phyloP scores from a whole-genome alignment of 2,113 vertebrate genomes.

The Phaethon lepturus region DNA sequence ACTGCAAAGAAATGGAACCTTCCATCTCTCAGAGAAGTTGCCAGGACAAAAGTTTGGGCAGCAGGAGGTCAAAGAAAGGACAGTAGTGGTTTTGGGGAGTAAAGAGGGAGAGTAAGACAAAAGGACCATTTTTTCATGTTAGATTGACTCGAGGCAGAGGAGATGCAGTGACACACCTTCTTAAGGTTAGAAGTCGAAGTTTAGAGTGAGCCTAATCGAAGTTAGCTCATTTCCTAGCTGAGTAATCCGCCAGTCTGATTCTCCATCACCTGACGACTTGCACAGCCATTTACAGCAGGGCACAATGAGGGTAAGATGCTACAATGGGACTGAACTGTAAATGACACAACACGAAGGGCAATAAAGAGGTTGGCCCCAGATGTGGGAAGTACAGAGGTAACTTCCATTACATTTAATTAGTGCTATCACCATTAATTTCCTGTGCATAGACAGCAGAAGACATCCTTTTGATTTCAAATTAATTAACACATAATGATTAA shows the following conservation, averaged over 20 bases:
- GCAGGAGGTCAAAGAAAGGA: not conserved
- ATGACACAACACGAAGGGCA: slow-evolving; percentile 3
- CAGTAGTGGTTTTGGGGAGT: not conserved
- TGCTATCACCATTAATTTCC: slow-evolving; percentile 34
- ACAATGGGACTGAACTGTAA: not conserved
- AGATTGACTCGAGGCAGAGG: not conserved
- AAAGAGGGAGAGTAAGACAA: not conserved
- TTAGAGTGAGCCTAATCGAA: not conserved
- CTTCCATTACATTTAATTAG: slow-evolving; percentile 35
- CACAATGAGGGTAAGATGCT: not conserved
- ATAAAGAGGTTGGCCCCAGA: not conserved
- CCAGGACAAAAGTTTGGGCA: not conserved
- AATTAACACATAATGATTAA: slow-evolving; percentile 53
- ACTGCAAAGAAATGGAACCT: not conserved
- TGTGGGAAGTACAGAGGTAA: slow-evolving; percentile 3
- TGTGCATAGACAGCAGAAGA: slow-evolving; percentile 31
- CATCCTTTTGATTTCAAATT: slow-evolving; percentile 57
- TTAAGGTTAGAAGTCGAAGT: not conserved
- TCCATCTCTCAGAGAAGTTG: not conserved
- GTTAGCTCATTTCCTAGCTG: not conserved
- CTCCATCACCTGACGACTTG: not conserved
- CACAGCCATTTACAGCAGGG: not conserved
- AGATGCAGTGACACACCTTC: not conserved
- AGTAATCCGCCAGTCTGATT: not conserved
- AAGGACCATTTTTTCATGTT: not conserved